phyloP scores from a whole-genome alignment of 30 jellyfish, hydroid and myxozoan species.

The Aurelia sp. region DNA sequence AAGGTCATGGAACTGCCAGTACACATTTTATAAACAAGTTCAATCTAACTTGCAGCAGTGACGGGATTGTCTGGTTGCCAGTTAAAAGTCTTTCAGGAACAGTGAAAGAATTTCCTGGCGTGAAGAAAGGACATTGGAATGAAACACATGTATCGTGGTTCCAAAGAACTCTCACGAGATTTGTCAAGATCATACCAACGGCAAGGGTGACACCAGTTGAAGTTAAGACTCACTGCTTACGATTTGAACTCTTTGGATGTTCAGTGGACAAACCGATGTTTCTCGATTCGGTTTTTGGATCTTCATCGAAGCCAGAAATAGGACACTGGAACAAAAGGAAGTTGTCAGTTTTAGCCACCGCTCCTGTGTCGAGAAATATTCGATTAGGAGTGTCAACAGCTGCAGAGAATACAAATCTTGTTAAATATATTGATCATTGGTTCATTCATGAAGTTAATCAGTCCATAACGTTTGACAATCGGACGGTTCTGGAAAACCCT shows the following conservation, averaged over 20 bases:
- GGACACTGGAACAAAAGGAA: background rate
- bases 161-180: constrained; percentile 7
- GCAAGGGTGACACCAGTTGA: background rate
- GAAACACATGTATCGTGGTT: constrained; percentile 18
- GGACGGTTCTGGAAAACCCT: background rate
- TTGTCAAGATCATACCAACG: constrained; percentile 22
- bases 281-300: background rate
- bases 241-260: constrained; percentile 64
- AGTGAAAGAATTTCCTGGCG: too few species aligned
- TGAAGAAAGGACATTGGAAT: too few species aligned
- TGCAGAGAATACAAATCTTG: background rate
- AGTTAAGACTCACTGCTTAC: background rate
- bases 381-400: background rate
- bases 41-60: background rate
- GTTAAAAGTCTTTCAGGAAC: background rate
- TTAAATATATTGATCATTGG: too few species aligned
- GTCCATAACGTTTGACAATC: background rate
- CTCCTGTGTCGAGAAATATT: background rate
- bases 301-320: background rate
- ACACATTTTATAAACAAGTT: background rate
- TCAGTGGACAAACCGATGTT: background rate
- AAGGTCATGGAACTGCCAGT: background rate
- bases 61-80: background rate
- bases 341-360: background rate
- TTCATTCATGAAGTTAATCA: too few species aligned